Percentiles rank a stretch among this genome's conserved stretches.
phyloP scores from a whole-genome alignment of 2,888 invertebrate species.

The Cyclophora punctaria region DNA sequence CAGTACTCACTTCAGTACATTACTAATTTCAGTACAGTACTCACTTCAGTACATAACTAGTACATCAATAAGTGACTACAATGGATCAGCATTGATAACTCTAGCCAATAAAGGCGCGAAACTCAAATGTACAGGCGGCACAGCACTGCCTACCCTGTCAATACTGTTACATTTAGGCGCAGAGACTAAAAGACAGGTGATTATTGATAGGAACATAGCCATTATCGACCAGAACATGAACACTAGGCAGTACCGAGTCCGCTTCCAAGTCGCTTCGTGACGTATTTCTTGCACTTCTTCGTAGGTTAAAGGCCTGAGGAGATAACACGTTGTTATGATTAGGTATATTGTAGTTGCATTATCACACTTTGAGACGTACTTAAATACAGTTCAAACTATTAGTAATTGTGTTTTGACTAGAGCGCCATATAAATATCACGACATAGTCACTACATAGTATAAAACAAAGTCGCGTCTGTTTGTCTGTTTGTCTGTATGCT shows the following conservation, averaged over 20 bases:
- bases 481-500: too few relatives aligned
- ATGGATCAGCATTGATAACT: conserved; percentile 1
- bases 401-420: too few relatives aligned
- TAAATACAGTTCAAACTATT: too few relatives aligned
- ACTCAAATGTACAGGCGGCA: conserved; percentile 43
- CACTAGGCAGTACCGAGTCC: conserved; percentile 54
- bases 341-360: too few relatives aligned
- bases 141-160: conserved; percentile 15
- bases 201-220: conserved; percentile 56
- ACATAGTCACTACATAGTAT: too few relatives aligned
- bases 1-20: too few relatives aligned
- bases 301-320: conserved; percentile 48
- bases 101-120: conserved; percentile 36
- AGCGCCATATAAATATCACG: too few relatives aligned
- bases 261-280: conserved; percentile 66
- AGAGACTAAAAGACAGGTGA: conserved; percentile 48
- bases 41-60: too few relatives aligned
- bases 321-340: background rate
- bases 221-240: conserved; percentile 67
- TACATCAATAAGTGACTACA: too few relatives aligned
- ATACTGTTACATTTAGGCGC: conserved; percentile 25
- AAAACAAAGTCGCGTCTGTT: too few relatives aligned
- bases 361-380: too few relatives aligned
- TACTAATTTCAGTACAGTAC: too few relatives aligned
- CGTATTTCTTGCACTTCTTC: conserved; percentile 65